These are phyloP conservation scores for Sarcophaga bullata DNA, from an alignment of 1,140 invertebrate species.

Conservation along the genomic window DNA sequence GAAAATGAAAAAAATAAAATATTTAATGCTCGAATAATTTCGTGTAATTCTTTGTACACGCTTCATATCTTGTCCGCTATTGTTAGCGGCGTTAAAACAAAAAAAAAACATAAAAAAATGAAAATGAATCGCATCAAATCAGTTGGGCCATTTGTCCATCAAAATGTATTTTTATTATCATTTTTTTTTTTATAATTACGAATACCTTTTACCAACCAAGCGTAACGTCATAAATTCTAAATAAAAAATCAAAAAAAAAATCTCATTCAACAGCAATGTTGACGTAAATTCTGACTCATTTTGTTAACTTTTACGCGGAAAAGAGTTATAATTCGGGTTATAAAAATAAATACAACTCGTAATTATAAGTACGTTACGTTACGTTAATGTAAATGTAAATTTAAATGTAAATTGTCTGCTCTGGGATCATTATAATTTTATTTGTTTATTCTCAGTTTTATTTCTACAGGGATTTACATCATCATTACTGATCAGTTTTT, in stretches of 20 bases:
- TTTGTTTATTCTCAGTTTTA: not conserved
- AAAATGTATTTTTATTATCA: not conserved
- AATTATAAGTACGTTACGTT: not conserved
- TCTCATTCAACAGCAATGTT: not conserved
- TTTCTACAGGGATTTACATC: too few relatives aligned
- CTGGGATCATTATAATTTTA: not conserved
- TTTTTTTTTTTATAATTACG: too few relatives aligned
- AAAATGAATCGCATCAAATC: too few relatives aligned
- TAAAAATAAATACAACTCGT: not conserved
- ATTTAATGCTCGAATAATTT: constrained; percentile 28
- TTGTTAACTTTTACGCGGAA: not conserved
- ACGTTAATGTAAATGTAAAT: not conserved
- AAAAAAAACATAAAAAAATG: too few relatives aligned
- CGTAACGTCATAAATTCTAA: constrained; percentile 32
- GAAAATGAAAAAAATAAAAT: not conserved
- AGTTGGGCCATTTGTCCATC: constrained; percentile 25
- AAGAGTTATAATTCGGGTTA: not conserved
- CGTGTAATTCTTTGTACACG: constrained; percentile 9
- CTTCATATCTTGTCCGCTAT: not conserved
- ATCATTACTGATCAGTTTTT: too few relatives aligned
- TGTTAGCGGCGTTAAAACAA: not conserved
- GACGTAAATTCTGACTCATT: constrained; percentile 22
- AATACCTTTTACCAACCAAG: constrained; percentile 19
- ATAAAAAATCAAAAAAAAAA: not conserved
- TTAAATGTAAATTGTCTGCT: too few relatives aligned